A percentile compares a stretch with the other conserved stretches of the same genome.
Evolutionary conservation across 1,140 invertebrate species (phyloP).

Genomic region (Leptinotarsa undecemlineata): DNA sequence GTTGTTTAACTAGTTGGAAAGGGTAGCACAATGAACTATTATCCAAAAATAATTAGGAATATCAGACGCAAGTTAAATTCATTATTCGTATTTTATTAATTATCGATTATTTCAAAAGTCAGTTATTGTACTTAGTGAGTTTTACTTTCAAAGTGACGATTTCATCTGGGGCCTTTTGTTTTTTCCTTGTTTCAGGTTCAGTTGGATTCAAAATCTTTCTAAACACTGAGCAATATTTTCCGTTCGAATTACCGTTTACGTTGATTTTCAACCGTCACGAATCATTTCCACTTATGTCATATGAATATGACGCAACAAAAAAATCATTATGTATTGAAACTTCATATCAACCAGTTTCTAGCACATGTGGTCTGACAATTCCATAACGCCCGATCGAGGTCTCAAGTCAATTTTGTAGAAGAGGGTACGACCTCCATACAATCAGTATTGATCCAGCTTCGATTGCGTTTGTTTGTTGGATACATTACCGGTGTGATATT

Average conservation of each 20-base stretch:
- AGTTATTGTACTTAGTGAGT: too few species aligned
- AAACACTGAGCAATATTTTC: too few species aligned
- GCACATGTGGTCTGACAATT: constrained; percentile 18
- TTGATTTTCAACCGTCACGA: not conserved
- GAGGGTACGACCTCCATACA: constrained; percentile 34
- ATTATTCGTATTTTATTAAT: too few species aligned
- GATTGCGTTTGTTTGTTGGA: constrained; percentile 24
- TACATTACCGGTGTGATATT: not conserved
- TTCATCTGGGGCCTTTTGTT: too few species aligned
- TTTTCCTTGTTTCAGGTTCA: too few species aligned
- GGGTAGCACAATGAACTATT: too few species aligned
- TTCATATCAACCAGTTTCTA: constrained; percentile 14
- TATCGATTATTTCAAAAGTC: too few species aligned
- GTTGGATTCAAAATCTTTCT: too few species aligned
- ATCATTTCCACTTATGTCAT: constrained; percentile 5
- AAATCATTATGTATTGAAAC: constrained; percentile 13
- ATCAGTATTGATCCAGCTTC: constrained; percentile 33
- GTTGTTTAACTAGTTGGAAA: too few species aligned
- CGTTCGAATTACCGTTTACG: not conserved
- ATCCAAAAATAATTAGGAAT: too few species aligned
- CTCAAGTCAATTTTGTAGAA: constrained; percentile 29
- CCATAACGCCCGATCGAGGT: constrained; percentile 23
- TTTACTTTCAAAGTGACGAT: too few species aligned
- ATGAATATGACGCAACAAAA: constrained; percentile 5
- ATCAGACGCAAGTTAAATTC: too few species aligned